phyloP scores from a whole-genome alignment of 1,140 invertebrate species.

The Anoplophora glabripennis region DNA sequence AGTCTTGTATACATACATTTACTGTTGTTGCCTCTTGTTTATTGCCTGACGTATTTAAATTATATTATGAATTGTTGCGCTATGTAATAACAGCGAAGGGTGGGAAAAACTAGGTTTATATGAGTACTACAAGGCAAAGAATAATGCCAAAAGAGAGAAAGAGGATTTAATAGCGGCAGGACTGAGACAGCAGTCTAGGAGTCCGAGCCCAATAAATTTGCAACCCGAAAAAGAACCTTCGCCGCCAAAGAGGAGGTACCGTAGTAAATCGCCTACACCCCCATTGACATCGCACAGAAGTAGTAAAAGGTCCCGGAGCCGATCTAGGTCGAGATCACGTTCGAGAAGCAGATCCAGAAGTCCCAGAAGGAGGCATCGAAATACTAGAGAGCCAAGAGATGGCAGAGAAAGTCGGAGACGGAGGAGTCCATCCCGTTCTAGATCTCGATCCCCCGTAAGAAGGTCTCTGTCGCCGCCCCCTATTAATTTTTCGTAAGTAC shows the following conservation, averaged over 20 bases:
- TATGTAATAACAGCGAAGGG: slow-evolving; percentile 70
- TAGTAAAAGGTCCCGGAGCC: slow-evolving; percentile 23
- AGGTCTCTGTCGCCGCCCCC: slow-evolving; percentile 53
- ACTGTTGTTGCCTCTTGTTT: not conserved
- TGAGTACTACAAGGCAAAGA: slow-evolving; percentile 97
- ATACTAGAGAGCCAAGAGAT: slow-evolving; percentile 13
- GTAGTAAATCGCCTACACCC: slow-evolving; percentile 55
- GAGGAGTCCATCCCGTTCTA: slow-evolving; percentile 54
- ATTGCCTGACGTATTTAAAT: not conserved
- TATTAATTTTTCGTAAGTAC: slow-evolving; percentile 11
- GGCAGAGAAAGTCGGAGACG: slow-evolving; percentile 25
- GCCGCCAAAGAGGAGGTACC: slow-evolving; percentile 70
- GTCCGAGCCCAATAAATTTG: slow-evolving; percentile 68
- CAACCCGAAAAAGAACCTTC: slow-evolving; percentile 67
- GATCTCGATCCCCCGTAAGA: slow-evolving; percentile 41
- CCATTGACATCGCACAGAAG: slow-evolving; percentile 18
- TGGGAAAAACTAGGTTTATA: slow-evolving; percentile 97
- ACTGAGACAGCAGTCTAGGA: slow-evolving; percentile 66
- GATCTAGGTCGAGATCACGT: slow-evolving; percentile 49
- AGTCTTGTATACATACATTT: not conserved
- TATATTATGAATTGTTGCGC: slow-evolving; percentile 16
- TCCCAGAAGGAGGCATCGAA: slow-evolving; percentile 21
- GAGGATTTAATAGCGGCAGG: slow-evolving; percentile 78
- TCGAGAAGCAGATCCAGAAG: slow-evolving; percentile 36
- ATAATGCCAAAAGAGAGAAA: slow-evolving; percentile 82